Conservation (phyloP, 92 coral and sea anemone species). For the Zoanthus sansibaricus region DNA sequence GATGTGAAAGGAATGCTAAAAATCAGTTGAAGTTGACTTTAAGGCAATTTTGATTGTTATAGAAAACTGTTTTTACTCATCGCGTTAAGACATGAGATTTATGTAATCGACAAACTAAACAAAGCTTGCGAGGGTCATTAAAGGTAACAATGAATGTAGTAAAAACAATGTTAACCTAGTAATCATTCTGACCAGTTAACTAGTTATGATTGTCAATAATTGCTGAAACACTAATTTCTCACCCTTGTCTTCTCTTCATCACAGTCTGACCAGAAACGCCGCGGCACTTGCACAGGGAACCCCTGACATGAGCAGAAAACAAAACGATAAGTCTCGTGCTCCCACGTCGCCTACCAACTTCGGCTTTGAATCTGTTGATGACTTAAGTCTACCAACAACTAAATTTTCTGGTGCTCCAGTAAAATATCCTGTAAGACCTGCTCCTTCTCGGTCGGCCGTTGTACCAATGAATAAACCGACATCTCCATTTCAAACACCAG, state of each 20-base stretch:
- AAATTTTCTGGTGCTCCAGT: not conserved
- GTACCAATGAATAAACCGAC: not conserved
- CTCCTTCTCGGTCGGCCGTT: not conserved
- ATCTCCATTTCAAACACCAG: not conserved
- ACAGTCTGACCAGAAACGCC: slow-evolving; percentile 41
- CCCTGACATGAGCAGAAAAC: not conserved
- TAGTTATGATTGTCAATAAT: not conserved
- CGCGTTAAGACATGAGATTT: too few relatives aligned
- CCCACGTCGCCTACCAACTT: slow-evolving; percentile 36
- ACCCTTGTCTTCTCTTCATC: not conserved
- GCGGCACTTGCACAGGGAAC: not conserved
- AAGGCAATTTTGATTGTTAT: too few relatives aligned
- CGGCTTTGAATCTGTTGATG: slow-evolving; percentile 11
- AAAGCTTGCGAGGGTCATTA: too few relatives aligned
- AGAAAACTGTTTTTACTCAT: too few relatives aligned
- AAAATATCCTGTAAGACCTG: slow-evolving; percentile 18
- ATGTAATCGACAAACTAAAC: too few relatives aligned
- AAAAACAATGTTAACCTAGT: too few relatives aligned
- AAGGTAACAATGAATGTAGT: too few relatives aligned
- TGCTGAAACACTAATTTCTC: not conserved
- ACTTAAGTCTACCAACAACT: not conserved
- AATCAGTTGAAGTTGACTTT: too few relatives aligned
- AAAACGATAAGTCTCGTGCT: slow-evolving; percentile 4
- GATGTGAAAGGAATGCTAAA: too few relatives aligned
- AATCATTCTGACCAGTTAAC: too few relatives aligned